phyloP scores from a whole-genome alignment of 2,888 invertebrate species.

The Alentia gelatinosa region DNA sequence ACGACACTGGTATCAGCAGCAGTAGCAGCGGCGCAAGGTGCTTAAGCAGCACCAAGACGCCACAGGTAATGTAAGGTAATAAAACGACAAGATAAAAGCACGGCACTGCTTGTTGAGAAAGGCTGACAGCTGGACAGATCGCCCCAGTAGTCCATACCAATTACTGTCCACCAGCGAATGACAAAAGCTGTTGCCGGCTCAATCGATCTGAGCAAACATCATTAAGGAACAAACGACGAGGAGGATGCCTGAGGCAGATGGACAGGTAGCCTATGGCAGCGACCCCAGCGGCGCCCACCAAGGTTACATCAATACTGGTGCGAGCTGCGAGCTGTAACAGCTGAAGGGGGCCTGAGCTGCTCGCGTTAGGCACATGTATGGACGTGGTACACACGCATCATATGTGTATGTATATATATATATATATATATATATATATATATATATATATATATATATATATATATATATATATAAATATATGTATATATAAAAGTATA shows the following conservation, averaged over 20 bases:
- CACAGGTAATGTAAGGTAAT: constrained; percentile 12
- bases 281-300: background rate
- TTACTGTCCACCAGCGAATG: constrained; percentile 25
- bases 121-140: constrained; percentile 37
- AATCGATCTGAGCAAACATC: constrained; percentile 36
- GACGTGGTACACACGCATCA: background rate
- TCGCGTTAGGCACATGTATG: background rate
- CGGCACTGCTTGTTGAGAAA: background rate
- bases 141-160: constrained; percentile 36
- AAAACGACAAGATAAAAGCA: constrained; percentile 23
- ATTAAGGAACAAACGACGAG: constrained; percentile 31
- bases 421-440: background rate
- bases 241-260: background rate
- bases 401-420: background rate
- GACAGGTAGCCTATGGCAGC: constrained; percentile 29
- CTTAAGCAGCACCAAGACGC: background rate
- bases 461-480: background rate
- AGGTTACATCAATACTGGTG: constrained; percentile 15
- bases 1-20: background rate
- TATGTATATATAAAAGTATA: background rate
- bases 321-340: background rate
- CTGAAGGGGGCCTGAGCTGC: background rate
- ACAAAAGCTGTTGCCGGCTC: background rate
- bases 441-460: background rate
- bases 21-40: background rate